phyloP scores from a whole-genome alignment of 2,113 vertebrate species.

The Dissostichus mawsoni region DNA sequence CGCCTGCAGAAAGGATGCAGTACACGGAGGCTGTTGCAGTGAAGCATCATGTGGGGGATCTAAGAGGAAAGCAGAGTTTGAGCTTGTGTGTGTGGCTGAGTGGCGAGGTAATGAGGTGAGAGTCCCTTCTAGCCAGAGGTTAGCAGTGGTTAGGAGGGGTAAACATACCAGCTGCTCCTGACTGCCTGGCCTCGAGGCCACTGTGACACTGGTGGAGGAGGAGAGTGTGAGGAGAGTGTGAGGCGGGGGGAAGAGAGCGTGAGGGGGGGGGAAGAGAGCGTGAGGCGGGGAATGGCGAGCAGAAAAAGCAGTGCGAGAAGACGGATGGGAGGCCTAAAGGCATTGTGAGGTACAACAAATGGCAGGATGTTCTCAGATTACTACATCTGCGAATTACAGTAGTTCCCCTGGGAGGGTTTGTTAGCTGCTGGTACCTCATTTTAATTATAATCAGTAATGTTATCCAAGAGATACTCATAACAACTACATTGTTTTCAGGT shows the following conservation, averaged over 20 bases:
- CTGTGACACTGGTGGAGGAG: conserved; percentile 56
- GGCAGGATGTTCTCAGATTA: conserved; percentile 46
- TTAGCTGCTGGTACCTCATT: conserved; percentile 2
- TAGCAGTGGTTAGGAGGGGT: conserved; percentile 72
- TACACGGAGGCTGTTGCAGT: conserved; percentile 29
- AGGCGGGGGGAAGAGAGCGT: conserved; percentile 7
- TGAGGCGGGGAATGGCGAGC: neutral
- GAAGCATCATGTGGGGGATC: conserved; percentile 42
- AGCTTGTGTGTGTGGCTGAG: conserved; percentile 57
- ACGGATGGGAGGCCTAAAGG: conserved; percentile 65
- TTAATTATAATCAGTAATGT: neutral
- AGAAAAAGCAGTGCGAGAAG: conserved; percentile 61
- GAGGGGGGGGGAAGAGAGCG: neutral
- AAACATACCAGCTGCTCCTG: conserved; percentile 72
- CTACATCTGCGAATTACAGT: conserved; percentile 39
- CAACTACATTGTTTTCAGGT: neutral
- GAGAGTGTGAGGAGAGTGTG: neutral
- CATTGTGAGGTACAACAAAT: conserved; percentile 52
- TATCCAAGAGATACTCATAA: neutral
- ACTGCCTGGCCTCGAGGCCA: conserved; percentile 68
- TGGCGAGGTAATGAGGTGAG: conserved; percentile 78
- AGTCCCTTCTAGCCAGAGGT: conserved; percentile 73
- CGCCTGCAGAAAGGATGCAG: conserved; percentile 48
- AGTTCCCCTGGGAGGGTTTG: conserved; percentile 18
- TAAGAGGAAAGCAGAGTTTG: conserved; percentile 52